These are phyloP conservation scores for Cosmorhoe ocellata DNA, from an alignment of 2,888 invertebrate species.

Conservation along the genomic window DNA sequence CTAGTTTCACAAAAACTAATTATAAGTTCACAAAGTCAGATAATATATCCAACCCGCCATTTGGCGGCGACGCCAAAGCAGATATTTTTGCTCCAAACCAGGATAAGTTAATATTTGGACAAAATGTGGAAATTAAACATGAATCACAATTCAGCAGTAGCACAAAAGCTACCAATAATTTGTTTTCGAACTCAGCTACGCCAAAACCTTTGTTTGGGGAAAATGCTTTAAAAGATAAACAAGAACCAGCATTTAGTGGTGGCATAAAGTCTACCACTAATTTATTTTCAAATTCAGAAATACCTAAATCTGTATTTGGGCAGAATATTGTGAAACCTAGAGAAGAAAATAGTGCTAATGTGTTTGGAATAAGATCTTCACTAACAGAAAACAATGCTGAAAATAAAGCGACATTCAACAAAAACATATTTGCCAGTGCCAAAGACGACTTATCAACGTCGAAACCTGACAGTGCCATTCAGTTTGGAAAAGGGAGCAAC, in stretches of 20 bases:
- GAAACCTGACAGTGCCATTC: conserved; percentile 40
- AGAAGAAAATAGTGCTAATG: conserved; percentile 25
- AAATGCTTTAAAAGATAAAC: conserved; percentile 19
- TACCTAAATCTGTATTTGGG: conserved; percentile 34
- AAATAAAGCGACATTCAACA: conserved; percentile 5
- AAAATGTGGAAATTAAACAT: conserved; percentile 4
- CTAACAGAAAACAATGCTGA: conserved; percentile 17
- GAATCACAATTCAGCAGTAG: conserved; percentile 19
- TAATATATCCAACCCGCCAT: neutral
- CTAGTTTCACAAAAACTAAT: neutral
- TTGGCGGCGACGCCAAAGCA: neutral
- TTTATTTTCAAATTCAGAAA: conserved; percentile 38
- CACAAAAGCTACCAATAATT: conserved; percentile 5
- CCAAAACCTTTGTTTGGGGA: conserved; percentile 41
- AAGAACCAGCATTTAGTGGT: conserved; percentile 12
- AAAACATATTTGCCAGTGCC: conserved; percentile 34
- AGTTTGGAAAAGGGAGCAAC: conserved; percentile 45
- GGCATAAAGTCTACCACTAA: conserved; percentile 28
- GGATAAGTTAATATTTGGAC: conserved; percentile 40
- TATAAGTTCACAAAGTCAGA: conserved; percentile 5
- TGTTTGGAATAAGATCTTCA: conserved; percentile 33
- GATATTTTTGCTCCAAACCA: conserved; percentile 15
- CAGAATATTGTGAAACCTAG: conserved; percentile 30
- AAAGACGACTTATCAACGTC: conserved; percentile 40
- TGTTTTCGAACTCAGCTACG: conserved; percentile 21